Conservation (phyloP, 2,113 vertebrate genomes). For the Poeciliopsis prolifica region DNA sequence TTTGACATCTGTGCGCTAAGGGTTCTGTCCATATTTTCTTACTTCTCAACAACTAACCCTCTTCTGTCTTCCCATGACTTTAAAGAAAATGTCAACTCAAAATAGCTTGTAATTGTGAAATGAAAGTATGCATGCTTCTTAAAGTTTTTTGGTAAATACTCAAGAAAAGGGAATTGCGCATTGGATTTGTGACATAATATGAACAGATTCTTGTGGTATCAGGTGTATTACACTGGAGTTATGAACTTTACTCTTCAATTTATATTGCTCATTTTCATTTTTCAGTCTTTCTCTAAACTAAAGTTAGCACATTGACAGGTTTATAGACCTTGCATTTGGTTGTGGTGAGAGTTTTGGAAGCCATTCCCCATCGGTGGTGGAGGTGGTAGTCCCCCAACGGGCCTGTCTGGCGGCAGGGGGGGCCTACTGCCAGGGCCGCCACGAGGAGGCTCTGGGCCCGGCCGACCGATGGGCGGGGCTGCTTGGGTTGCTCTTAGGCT, state of each 20-base stretch:
- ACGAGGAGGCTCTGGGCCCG: constrained; percentile 82
- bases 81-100: not conserved
- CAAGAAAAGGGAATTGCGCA: no score
- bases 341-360: constrained; percentile 86
- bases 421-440: constrained; percentile 80
- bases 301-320: no score
- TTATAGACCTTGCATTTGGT: constrained; percentile 65
- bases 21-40: not conserved
- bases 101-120: not conserved
- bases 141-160: no score
- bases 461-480: constrained; percentile 79
- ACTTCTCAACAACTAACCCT: not conserved
- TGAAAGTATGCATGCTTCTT: not conserved
- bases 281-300: not conserved
- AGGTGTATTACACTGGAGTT: not conserved
- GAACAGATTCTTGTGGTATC: no score
- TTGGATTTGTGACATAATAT: no score
- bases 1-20: not conserved
- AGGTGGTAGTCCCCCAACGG: constrained; percentile 81
- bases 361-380: constrained; percentile 89
- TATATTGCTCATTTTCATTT: not conserved
- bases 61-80: not conserved
- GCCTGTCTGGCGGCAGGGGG: constrained; percentile 90
- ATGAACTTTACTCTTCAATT: not conserved
- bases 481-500: constrained; percentile 81